Conservation (phyloP, 2,888 invertebrate species). For the Volucella inflata region DNA sequence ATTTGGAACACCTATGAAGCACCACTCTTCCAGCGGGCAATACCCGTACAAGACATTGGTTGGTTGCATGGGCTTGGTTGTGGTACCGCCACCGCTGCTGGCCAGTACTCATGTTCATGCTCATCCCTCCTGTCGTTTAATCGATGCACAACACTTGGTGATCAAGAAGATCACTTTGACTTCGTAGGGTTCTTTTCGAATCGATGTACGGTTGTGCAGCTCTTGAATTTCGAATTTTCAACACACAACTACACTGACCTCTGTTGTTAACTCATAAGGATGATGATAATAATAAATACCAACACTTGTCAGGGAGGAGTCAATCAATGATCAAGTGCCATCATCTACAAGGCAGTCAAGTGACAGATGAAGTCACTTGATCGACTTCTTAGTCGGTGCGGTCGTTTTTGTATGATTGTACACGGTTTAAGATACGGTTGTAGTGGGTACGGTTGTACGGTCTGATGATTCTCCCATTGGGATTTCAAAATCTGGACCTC, state of each 20-base stretch:
- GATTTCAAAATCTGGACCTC: constrained; percentile 68
- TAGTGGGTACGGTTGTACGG: constrained; percentile 57
- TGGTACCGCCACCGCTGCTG: constrained; percentile 27
- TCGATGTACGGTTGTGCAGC: constrained; percentile 9
- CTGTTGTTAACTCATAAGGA: constrained; percentile 41
- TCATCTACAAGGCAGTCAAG: constrained; percentile 73
- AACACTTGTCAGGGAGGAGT: constrained; percentile 76
- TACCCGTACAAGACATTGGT: background rate
- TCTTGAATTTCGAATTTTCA: constrained; percentile 32
- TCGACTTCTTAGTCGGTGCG: constrained; percentile 65
- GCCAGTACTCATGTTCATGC: background rate
- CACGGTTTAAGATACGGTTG: constrained; percentile 35
- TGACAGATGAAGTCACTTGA: constrained; percentile 76
- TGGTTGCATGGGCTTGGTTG: constrained; percentile 57
- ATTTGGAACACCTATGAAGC: constrained; percentile 74
- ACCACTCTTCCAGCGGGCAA: constrained; percentile 54
- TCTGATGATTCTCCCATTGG: constrained; percentile 67
- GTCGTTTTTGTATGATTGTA: constrained; percentile 44
- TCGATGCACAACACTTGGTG: background rate
- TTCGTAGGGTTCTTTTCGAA: constrained; percentile 41
- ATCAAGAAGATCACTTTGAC: constrained; percentile 52
- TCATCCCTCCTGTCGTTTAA: too few relatives aligned
- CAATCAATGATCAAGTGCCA: constrained; percentile 75
- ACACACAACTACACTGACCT: background rate
- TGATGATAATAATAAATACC: constrained; percentile 72